Evolutionary conservation across 2,797 vertebrate genomes (phyloP).

Genomic region (Hephaestus fuliginosus): DNA sequence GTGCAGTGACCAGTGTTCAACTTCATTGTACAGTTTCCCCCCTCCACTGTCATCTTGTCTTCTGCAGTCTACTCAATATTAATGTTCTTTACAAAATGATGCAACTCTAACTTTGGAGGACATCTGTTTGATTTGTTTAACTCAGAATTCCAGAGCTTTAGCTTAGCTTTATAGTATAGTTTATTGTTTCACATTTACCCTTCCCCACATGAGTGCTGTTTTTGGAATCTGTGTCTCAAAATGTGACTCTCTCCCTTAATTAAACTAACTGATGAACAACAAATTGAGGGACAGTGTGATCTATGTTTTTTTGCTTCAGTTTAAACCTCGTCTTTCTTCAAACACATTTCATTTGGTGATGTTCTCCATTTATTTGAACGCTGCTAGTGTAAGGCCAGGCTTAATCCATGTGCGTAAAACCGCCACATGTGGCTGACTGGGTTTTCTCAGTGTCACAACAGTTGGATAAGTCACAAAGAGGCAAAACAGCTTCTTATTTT

Average conservation of each 20-base stretch:
- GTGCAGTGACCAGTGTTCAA: not conserved
- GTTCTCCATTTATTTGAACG: slow-evolving; percentile 14
- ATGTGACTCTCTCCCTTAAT: not conserved
- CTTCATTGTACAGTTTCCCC: not conserved
- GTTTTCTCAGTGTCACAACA: slow-evolving; percentile 70
- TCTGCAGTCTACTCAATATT: not conserved
- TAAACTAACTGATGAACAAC: not conserved
- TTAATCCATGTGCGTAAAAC: slow-evolving; percentile 53
- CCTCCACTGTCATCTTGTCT: not conserved
- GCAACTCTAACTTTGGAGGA: not conserved
- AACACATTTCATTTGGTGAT: slow-evolving; percentile 1
- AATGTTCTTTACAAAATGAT: not conserved
- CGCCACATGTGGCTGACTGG: slow-evolving; percentile 65
- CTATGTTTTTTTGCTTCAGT: accelerated
- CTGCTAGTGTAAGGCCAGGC: slow-evolving; percentile 10
- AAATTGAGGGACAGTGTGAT: not conserved
- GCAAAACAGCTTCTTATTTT: slow-evolving; percentile 73
- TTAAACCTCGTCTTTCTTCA: not conserved
- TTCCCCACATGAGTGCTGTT: not conserved
- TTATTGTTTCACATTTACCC: no score
- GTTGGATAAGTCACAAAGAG: slow-evolving; percentile 61
- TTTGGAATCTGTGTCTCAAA: not conserved
- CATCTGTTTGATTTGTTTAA: not conserved
- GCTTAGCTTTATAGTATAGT: not conserved
- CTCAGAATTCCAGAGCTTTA: not conserved